These are phyloP conservation scores for Abscondita cerata DNA, from an alignment of 2,888 invertebrate species.

Conservation along the genomic window DNA sequence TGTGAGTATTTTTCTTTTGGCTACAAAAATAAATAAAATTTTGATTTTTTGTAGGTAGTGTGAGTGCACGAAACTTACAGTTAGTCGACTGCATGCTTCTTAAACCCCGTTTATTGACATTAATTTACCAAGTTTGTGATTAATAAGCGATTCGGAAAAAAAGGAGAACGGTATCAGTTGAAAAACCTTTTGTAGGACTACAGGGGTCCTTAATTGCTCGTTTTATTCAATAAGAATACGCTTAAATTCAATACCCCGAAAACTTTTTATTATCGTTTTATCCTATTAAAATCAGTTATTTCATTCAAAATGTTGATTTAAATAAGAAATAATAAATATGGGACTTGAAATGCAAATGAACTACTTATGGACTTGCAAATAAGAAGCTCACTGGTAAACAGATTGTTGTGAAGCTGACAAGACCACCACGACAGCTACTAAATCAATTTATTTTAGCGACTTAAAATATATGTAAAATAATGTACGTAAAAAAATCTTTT, in stretches of 20 bases:
- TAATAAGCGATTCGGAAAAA: slow-evolving; percentile 17
- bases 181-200: slow-evolving; percentile 1
- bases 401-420: slow-evolving; percentile 31
- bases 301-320: slow-evolving; percentile 1
- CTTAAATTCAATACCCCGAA: slow-evolving; percentile 9
- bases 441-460: slow-evolving; percentile 26
- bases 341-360: slow-evolving; percentile 33
- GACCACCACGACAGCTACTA: slow-evolving; percentile 34
- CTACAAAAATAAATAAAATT: no score
- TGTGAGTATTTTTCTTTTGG: no score
- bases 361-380: slow-evolving; percentile 39
- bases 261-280: slow-evolving; percentile 16
- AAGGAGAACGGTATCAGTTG: background rate
- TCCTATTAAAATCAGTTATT: slow-evolving; percentile 18
- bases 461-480: slow-evolving; percentile 2
- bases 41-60: no score
- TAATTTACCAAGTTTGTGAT: slow-evolving; percentile 12
- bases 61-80: slow-evolving; percentile 1
- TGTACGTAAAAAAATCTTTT: background rate
- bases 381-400: slow-evolving; percentile 33
- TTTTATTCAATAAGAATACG: slow-evolving; percentile 9
- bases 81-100: slow-evolving; percentile 2
- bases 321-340: slow-evolving; percentile 25
- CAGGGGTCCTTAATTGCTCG: slow-evolving; percentile 16
- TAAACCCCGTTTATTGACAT: slow-evolving; percentile 9